Percentiles rank a stretch among this genome's conserved stretches.
These are phyloP conservation scores for Limosa lapponica DNA, from an alignment of 2,797 vertebrate species.

Conservation along the genomic window DNA sequence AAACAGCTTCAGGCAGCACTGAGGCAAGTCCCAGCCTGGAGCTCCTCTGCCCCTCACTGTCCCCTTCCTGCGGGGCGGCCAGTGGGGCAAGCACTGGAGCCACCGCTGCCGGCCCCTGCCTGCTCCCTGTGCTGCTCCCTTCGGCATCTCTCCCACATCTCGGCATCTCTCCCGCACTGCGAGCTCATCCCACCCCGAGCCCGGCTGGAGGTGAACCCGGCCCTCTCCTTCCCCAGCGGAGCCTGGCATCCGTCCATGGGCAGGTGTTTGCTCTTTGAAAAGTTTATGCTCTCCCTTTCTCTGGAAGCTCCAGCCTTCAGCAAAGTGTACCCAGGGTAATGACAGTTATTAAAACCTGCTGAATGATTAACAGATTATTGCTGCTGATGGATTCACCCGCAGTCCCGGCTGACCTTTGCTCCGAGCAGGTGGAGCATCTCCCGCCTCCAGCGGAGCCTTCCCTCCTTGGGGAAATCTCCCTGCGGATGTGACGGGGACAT, in stretches of 20 bases:
- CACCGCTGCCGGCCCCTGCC: rapidly evolving
- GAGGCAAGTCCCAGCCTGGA: background rate
- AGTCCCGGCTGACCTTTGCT: background rate
- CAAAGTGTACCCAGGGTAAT: background rate
- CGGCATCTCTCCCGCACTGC: rapidly evolving
- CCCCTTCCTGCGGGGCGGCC: rapidly evolving
- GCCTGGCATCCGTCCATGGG: rapidly evolving
- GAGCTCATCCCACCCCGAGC: background rate
- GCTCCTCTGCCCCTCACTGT: rapidly evolving
- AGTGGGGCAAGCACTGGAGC: rapidly evolving
- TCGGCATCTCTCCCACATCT: background rate
- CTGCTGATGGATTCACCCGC: background rate
- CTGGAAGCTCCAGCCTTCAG: background rate
- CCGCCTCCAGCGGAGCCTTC: rapidly evolving
- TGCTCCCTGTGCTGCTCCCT: background rate
- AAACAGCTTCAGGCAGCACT: rapidly evolving
- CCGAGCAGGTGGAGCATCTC: background rate
- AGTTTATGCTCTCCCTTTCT: background rate
- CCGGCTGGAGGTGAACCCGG: background rate
- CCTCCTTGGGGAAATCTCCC: rapidly evolving
- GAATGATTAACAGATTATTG: background rate
- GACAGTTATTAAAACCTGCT: background rate
- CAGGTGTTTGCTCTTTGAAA: background rate
- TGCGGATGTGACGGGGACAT: rapidly evolving
- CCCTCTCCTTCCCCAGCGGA: background rate